Conservation (phyloP, 2,888 invertebrate species). For the Polia nebulosa region DNA sequence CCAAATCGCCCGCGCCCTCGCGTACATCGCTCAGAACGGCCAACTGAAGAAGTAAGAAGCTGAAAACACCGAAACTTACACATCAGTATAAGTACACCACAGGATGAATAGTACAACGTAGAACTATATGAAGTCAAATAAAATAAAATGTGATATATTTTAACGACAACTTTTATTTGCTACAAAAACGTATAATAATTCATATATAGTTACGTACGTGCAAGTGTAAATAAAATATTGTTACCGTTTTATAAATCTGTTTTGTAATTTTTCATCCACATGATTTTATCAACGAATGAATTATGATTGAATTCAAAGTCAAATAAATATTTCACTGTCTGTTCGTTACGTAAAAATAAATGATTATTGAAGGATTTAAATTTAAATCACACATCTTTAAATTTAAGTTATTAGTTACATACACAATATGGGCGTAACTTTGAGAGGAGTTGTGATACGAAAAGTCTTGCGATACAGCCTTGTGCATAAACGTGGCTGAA, state of each 20-base stretch:
- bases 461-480: not conserved
- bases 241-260: constrained; percentile 12
- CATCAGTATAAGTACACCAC: constrained; percentile 39
- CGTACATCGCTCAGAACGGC: constrained; percentile 71
- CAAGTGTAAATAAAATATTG: constrained; percentile 50
- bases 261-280: constrained; percentile 16
- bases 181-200: constrained; percentile 54
- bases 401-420: not conserved
- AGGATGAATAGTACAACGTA: constrained; percentile 57
- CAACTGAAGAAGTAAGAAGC: constrained; percentile 65
- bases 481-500: not conserved
- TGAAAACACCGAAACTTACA: constrained; percentile 50
- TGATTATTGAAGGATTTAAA: constrained; percentile 3
- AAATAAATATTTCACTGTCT: not conserved
- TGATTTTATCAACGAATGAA: not conserved
- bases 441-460: not conserved
- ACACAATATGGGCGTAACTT: not conserved
- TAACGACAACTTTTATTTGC: constrained; percentile 57
- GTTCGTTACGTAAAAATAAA: not conserved
- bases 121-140: constrained; percentile 56
- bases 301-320: not conserved
- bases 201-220: constrained; percentile 43
- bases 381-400: not conserved
- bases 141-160: constrained; percentile 71
- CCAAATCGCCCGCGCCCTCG: constrained; percentile 85